Evolutionary conservation across 64 coral and sea anemone genomes (phyloP).

Genomic region (Actinia equina): DNA sequence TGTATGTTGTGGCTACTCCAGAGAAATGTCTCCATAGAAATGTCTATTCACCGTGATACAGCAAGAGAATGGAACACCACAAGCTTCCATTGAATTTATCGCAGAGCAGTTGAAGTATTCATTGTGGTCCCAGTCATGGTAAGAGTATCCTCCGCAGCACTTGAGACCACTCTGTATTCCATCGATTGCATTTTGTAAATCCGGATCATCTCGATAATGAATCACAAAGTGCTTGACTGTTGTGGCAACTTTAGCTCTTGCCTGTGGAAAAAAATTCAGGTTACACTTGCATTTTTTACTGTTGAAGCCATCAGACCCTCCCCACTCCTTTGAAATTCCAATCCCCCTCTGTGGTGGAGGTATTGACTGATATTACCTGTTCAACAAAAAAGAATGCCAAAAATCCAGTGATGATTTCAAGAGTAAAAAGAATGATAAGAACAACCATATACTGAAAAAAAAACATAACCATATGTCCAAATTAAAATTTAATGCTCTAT

Average conservation of each 20-base stretch:
- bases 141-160: conserved; percentile 82
- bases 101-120: conserved; percentile 75
- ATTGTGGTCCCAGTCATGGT: conserved; percentile 88
- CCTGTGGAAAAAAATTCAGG: conserved; percentile 30
- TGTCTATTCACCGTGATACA: conserved; percentile 42
- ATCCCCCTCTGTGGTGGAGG: too few species aligned
- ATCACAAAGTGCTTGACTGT: conserved; percentile 56
- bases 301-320: too few species aligned
- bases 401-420: conserved; percentile 79
- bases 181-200: conserved; percentile 84
- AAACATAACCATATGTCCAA: background rate
- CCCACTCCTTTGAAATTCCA: too few species aligned
- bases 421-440: conserved; percentile 55
- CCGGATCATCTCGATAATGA: conserved; percentile 74
- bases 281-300: background rate
- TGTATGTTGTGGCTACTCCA: too few species aligned
- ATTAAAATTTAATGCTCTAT: too few species aligned
- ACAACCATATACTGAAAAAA: conserved; percentile 73
- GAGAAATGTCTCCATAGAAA: background rate
- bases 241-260: conserved; percentile 48
- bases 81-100: conserved; percentile 57
- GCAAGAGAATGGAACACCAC: conserved; percentile 89
- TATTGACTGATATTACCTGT: conserved; percentile 33
- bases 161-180: conserved; percentile 71
- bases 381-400: conserved; percentile 93